Conservation (phyloP, 2,797 vertebrate genomes). For the Tokudaia muenninki region DNA sequence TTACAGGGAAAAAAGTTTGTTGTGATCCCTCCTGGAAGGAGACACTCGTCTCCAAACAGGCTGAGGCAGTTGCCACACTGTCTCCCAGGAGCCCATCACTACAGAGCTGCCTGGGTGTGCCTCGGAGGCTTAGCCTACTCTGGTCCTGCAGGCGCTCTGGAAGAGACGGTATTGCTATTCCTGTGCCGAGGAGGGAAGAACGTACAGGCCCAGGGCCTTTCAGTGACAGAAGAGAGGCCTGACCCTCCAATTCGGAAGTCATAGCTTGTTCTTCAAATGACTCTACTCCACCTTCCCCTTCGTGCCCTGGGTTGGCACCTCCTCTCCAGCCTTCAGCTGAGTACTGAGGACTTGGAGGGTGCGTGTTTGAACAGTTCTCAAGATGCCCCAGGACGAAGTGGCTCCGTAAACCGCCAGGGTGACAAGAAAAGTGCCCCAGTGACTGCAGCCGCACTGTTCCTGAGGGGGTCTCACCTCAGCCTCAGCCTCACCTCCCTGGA, state of each 20-base stretch:
- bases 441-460: not conserved
- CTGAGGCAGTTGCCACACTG: not conserved
- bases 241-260: constrained; percentile 31
- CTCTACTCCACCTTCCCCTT: not conserved
- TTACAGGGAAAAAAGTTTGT: not conserved
- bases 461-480: not conserved
- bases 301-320: not conserved
- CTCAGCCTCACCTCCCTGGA: not conserved
- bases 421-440: not conserved
- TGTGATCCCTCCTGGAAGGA: constrained; percentile 23
- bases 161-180: not conserved
- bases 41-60: constrained; percentile 22
- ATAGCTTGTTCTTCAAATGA: constrained; percentile 19
- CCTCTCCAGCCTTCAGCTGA: not conserved
- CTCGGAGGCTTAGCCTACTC: not conserved
- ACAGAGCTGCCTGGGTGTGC: not conserved
- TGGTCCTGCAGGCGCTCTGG: not conserved
- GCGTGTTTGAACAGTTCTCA: not conserved
- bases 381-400: not conserved
- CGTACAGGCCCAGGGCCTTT: not conserved
- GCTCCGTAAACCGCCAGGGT: not conserved
- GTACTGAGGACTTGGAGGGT: not conserved
- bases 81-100: not conserved
- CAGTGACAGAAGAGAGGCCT: not conserved
- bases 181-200: not conserved